phyloP scores from a whole-genome alignment of 2,888 invertebrate species.

The Leucoptera coffeella region DNA sequence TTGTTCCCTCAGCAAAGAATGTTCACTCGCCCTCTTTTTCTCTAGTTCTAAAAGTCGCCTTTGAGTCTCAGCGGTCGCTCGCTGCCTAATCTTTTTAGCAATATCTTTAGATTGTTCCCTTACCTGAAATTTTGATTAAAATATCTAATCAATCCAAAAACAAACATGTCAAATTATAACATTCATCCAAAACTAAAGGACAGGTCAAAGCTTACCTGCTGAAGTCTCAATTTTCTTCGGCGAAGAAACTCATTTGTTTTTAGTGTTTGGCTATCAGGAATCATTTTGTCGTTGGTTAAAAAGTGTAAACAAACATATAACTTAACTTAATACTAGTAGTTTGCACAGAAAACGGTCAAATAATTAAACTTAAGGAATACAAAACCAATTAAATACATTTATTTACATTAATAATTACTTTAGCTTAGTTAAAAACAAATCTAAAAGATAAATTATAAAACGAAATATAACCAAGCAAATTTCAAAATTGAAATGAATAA shows the following conservation, averaged over 20 bases:
- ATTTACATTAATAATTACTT: too few species aligned
- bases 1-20: slow-evolving; percentile 26
- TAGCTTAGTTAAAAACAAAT: too few species aligned
- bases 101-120: slow-evolving; percentile 48
- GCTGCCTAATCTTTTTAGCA: slow-evolving; percentile 37
- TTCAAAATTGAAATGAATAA: too few species aligned
- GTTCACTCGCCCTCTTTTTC: slow-evolving; percentile 24
- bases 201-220: slow-evolving; percentile 23
- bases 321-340: too few species aligned
- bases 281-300: slow-evolving; percentile 30
- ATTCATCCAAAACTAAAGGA: not conserved
- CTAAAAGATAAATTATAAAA: too few species aligned
- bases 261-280: slow-evolving; percentile 25
- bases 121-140: slow-evolving; percentile 23
- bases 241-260: slow-evolving; percentile 45
- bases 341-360: too few species aligned
- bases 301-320: too few species aligned
- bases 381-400: too few species aligned
- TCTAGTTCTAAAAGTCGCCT: slow-evolving; percentile 22
- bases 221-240: slow-evolving; percentile 38
- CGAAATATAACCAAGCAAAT: too few species aligned
- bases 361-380: too few species aligned
- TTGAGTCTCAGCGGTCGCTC: slow-evolving; percentile 31
- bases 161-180: slow-evolving; percentile 1
- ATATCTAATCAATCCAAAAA: too few species aligned